A percentile compares a stretch with the other conserved stretches of the same genome.
These are phyloP conservation scores for Melinaea marsaeus DNA, from an alignment of 2,888 invertebrate genomes.

Conservation along the genomic window DNA sequence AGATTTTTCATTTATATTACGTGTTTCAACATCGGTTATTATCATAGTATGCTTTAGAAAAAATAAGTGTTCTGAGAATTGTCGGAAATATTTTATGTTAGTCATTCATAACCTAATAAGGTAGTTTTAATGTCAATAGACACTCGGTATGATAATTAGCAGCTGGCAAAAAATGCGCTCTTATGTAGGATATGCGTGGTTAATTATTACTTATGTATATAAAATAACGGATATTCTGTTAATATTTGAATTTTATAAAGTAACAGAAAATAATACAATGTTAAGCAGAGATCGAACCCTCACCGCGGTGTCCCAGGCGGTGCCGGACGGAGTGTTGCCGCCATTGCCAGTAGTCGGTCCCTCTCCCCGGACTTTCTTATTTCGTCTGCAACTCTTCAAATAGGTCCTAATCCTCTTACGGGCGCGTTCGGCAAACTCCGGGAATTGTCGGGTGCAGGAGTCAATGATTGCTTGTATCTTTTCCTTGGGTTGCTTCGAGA, in stretches of 20 bases:
- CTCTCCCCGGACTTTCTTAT: conserved; percentile 93
- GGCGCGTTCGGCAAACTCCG: conserved; percentile 96
- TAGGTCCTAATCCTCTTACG: conserved; percentile 96
- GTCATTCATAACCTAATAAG: too few relatives aligned
- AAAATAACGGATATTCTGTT: background rate
- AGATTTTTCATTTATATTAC: too few relatives aligned
- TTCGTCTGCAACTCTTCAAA: conserved; percentile 95
- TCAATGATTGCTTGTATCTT: conserved; percentile 98
- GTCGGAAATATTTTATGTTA: too few relatives aligned
- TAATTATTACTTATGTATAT: too few relatives aligned
- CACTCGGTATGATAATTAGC: too few relatives aligned
- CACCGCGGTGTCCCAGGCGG: conserved; percentile 90
- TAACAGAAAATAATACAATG: conserved; percentile 37
- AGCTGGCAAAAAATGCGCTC: too few relatives aligned
- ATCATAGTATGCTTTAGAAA: too few relatives aligned
- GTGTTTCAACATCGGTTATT: too few relatives aligned
- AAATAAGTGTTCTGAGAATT: too few relatives aligned
- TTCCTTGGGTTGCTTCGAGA: conserved; percentile 98
- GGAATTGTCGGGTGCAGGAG: conserved; percentile 97
- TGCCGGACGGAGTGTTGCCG: conserved; percentile 68
- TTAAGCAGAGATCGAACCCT: conserved; percentile 72
- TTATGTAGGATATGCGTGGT: too few relatives aligned
- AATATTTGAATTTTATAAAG: background rate
- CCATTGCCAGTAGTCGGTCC: conserved; percentile 63
- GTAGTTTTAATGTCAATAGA: too few relatives aligned